Conservation (phyloP, 1,140 invertebrate species). For the Leucophenga varia region DNA sequence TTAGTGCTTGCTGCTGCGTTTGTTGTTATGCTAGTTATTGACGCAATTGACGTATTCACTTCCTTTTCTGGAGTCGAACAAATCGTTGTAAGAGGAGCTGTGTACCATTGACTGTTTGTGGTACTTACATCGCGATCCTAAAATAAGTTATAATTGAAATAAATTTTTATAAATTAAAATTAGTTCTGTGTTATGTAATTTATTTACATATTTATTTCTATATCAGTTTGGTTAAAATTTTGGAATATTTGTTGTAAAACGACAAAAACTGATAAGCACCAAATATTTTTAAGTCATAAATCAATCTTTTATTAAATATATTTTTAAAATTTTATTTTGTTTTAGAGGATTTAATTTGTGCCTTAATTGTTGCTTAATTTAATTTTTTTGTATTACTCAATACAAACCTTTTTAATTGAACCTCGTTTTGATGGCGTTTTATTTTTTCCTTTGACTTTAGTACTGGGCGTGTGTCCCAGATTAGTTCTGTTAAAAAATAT, state of each 20-base stretch:
- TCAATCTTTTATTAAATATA: too few relatives aligned
- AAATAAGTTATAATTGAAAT: slow-evolving; percentile 2
- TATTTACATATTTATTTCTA: too few relatives aligned
- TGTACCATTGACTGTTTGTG: slow-evolving; percentile 54
- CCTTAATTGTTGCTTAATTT: too few relatives aligned
- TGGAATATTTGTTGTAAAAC: too few relatives aligned
- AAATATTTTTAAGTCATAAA: too few relatives aligned
- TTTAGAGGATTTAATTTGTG: too few relatives aligned
- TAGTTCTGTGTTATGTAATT: too few relatives aligned
- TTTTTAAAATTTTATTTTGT: too few relatives aligned
- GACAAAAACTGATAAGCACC: too few relatives aligned
- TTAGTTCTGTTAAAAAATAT: slow-evolving; percentile 29
- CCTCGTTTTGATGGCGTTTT: slow-evolving; percentile 48
- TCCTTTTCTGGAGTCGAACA: slow-evolving; percentile 51
- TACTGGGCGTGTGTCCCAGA: slow-evolving; percentile 43
- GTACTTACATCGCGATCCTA: slow-evolving; percentile 52
- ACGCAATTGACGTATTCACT: slow-evolving; percentile 32
- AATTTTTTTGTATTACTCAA: too few relatives aligned
- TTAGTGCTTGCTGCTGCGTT: slow-evolving; percentile 39
- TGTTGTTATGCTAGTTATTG: slow-evolving; percentile 42
- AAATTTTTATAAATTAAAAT: too few relatives aligned
- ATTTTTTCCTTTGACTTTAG: slow-evolving; percentile 49
- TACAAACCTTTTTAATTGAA: slow-evolving; percentile 51
- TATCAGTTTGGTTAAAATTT: too few relatives aligned
- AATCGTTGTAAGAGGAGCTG: slow-evolving; percentile 45